phyloP scores from a whole-genome alignment of 2,113 vertebrate genomes.

The Mesembrinibis cayennensis region DNA sequence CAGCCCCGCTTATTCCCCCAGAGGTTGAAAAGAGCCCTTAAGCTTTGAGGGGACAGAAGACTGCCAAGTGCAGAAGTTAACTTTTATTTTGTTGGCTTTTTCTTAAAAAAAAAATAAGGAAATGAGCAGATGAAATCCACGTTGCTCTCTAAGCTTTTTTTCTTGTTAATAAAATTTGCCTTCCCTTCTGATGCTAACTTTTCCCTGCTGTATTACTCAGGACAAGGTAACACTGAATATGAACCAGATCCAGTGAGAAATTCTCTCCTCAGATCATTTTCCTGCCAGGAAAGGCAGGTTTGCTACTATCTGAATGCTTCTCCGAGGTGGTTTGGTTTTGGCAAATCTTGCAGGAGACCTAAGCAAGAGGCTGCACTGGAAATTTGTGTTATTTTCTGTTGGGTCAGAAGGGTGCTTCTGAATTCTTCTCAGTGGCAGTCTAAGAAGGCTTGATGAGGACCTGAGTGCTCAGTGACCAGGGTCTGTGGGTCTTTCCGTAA shows the following conservation, averaged over 20 bases:
- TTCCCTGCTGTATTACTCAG: not conserved
- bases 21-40: not conserved
- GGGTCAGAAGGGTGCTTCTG: not conserved
- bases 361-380: not conserved
- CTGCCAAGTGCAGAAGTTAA: not conserved
- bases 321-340: not conserved
- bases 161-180: slow-evolving; percentile 16
- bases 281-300: not conserved
- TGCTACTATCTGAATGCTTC: not conserved
- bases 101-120: not conserved
- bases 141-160: not conserved
- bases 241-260: slow-evolving; percentile 5
- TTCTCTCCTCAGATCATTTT: not conserved
- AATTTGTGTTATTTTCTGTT: not conserved
- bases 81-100: not conserved
- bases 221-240: not conserved
- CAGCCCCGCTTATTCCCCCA: not conserved
- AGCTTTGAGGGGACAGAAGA: not conserved
- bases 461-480: not conserved
- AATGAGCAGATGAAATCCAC: not conserved
- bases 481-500: not conserved
- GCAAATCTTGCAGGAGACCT: not conserved
- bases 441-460: not conserved
- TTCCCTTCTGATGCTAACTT: not conserved
- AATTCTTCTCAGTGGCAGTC: not conserved